phyloP scores from a whole-genome alignment of 1,140 invertebrate genomes.

The Aphidius ervi region DNA sequence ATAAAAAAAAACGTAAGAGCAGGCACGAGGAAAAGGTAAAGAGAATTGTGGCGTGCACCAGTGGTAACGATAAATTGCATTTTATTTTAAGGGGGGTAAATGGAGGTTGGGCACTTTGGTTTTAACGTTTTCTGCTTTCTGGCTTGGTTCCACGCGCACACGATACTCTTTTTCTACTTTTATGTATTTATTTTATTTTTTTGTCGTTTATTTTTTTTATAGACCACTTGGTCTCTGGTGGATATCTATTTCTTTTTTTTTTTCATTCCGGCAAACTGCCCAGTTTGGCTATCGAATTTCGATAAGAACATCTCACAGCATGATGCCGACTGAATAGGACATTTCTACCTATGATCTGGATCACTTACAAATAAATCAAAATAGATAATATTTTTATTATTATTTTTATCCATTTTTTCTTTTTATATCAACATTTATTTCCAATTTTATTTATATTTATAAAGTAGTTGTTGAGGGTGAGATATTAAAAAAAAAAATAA shows the following conservation, averaged over 20 bases:
- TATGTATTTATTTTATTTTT: conserved; percentile 5
- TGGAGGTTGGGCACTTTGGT: conserved; percentile 37
- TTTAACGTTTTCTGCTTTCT: conserved; percentile 45
- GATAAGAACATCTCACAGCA: conserved; percentile 38
- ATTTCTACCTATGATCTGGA: conserved; percentile 33
- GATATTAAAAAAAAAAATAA: too few relatives aligned
- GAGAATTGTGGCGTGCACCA: conserved; percentile 25
- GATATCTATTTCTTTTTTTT: conserved; percentile 19
- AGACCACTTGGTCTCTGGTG: conserved; percentile 4
- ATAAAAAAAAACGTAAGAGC: background rate
- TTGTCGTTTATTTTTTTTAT: background rate
- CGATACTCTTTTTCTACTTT: conserved; percentile 13
- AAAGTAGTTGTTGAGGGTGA: too few relatives aligned
- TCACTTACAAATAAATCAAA: conserved; percentile 26
- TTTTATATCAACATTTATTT: background rate
- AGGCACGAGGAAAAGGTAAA: conserved; percentile 7
- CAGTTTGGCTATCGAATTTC: conserved; percentile 40
- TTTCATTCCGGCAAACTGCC: background rate
- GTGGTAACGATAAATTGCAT: conserved; percentile 47
- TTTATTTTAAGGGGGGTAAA: conserved; percentile 33
- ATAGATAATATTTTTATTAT: conserved; percentile 18
- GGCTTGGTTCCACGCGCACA: conserved; percentile 43
- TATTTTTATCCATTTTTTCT: background rate
- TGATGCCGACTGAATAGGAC: conserved; percentile 28
- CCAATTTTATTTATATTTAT: background rate